Base-by-base conservation (phyloP, 2,888 invertebrate genomes). In the Heliconius ismenius region DNA sequence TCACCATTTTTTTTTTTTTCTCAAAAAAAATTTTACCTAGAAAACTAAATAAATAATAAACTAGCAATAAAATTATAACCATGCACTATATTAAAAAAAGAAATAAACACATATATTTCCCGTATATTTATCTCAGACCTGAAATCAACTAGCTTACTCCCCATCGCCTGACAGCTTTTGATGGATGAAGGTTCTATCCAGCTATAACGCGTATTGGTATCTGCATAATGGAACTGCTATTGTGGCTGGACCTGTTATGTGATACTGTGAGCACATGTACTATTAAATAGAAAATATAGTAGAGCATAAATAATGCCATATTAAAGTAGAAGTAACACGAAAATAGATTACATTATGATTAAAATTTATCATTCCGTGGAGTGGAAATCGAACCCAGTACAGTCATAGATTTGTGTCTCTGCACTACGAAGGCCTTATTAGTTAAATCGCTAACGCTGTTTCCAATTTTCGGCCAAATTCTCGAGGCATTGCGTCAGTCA, bases 111-210 rank as follows among this genome's bases (percentile, higher is more conserved):
- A n/a, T 18, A 36, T 32, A 36, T 70, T 54, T 54, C 11, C 32
- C 15, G n/a, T 70, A 70, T n/a, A 32, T 62, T 39, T 26, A 43
- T 21, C 60, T 62, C 26, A 63, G 18, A 39, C 10, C 43, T 73
- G 26, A 24, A 9, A 39, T 60, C 62, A 62, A 73, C 73, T 62
- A 21, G 73, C 73, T 39, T 36, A 60, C 21, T 62, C 60, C 13
- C 60, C 60, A 43, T 62, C 26, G 26, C 43, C 39, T 62, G 73
- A 73, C 73, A 63, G 43, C 62, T 62, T 75, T 43, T 69, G 62
- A 75, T 75, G 69, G 68, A 75, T 62, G 69, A 26, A 69, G n/a
- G 49, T 58, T 49, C 75, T 75, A 62, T 24, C 18, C 26, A 26
- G 36, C 26, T 43, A 24, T 54, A 70, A 54, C 63, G 24, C 32